A percentile compares a stretch with the other conserved stretches of the same genome.
These are phyloP conservation scores for Phaonia tiefii DNA, from an alignment of 2,888 invertebrate species.

Conservation along the genomic window DNA sequence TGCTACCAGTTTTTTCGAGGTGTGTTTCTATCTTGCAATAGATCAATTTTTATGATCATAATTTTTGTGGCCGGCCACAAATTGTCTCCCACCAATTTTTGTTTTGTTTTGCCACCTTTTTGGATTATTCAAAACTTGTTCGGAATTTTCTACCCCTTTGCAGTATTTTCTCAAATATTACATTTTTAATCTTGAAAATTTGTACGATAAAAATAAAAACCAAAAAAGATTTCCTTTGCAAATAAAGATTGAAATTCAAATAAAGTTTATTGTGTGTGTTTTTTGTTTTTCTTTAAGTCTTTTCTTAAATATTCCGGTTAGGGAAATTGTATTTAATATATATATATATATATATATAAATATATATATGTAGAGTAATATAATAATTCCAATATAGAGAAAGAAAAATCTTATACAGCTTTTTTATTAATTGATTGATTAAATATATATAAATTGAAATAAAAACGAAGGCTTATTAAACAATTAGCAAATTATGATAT, in stretches of 20 bases:
- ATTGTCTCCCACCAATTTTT: too few species aligned
- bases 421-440: background rate
- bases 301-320: conserved; percentile 34
- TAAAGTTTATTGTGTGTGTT: conserved; percentile 14
- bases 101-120: too few species aligned
- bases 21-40: too few species aligned
- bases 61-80: too few species aligned
- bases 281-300: conserved; percentile 26
- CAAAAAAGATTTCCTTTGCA: conserved; percentile 12
- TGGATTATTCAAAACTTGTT: too few species aligned
- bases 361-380: too few species aligned
- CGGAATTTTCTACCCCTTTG: too few species aligned
- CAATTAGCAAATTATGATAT: conserved; percentile 12
- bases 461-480: background rate
- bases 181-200: too few species aligned
- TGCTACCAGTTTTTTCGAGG: too few species aligned
- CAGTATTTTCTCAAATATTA: too few species aligned
- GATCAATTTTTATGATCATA: too few species aligned
- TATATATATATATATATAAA: too few species aligned
- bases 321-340: conserved; percentile 26
- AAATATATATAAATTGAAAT: conserved; percentile 2
- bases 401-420: conserved; percentile 3
- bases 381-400: conserved; percentile 18
- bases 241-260: conserved; percentile 31
- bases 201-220: conserved; percentile 10